phyloP scores from a whole-genome alignment of 2,888 invertebrate species.

The Synergus gifuensis region DNA sequence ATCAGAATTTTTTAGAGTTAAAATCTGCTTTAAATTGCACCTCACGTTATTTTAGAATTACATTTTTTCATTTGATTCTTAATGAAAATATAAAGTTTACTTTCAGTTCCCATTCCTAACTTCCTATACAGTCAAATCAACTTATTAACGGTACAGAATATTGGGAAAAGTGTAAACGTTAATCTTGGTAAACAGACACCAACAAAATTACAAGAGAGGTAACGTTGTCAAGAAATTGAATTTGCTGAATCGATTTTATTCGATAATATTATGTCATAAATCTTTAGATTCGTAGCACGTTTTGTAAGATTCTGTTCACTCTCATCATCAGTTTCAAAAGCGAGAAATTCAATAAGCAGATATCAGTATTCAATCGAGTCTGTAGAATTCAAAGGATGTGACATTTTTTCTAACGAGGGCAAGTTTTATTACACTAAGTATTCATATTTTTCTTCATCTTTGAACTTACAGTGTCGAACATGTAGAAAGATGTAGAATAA shows the following conservation, averaged over 20 bases:
- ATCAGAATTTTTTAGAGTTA: not conserved
- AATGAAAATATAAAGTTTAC: no score
- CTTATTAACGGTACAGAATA: not conserved
- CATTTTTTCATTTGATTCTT: no score
- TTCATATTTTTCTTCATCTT: not conserved
- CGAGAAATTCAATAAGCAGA: conserved; percentile 1
- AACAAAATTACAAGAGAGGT: not conserved
- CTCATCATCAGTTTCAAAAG: not conserved
- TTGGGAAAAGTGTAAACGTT: not conserved
- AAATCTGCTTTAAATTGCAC: no score
- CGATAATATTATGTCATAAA: conserved; percentile 24
- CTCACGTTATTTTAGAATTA: no score
- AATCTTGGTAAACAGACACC: conserved; percentile 5
- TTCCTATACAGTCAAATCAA: no score
- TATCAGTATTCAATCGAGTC: not conserved
- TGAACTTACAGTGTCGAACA: not conserved
- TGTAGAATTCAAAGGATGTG: not conserved
- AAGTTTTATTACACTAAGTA: not conserved
- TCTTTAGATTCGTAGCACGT: not conserved
- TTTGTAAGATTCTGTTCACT: conserved; percentile 17
- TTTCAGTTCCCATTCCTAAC: no score
- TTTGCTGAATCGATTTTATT: conserved; percentile 16
- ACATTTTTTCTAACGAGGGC: not conserved
- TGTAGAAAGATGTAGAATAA: no score
- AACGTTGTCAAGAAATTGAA: conserved; percentile 21